A percentile compares a stretch with the other conserved stretches of the same genome.
phyloP scores from a whole-genome alignment of 2,113 vertebrate genomes.

The Pandion haliaetus region DNA sequence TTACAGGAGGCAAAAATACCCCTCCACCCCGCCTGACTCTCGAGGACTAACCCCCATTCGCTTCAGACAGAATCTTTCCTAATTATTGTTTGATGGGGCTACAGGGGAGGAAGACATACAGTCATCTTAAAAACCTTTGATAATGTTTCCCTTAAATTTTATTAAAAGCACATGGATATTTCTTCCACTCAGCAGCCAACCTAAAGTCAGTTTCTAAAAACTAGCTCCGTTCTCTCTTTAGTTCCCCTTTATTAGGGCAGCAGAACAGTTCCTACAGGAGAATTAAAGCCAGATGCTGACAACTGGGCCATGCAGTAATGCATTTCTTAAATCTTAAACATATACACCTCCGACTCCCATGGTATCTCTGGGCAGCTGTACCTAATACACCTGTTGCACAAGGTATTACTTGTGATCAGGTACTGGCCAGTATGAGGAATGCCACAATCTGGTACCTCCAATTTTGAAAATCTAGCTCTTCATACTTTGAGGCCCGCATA shows the following conservation, averaged over 20 bases:
- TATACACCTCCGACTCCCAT: background rate
- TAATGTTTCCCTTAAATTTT: background rate
- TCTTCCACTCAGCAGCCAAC: background rate
- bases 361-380: background rate
- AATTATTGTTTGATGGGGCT: background rate
- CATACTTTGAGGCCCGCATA: background rate
- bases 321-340: background rate
- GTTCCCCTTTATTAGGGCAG: background rate
- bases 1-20: background rate
- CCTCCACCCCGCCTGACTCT: fast-evolving
- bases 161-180: background rate
- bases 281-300: conserved; percentile 11
- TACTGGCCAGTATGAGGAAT: background rate
- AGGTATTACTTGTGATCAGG: background rate
- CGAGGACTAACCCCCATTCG: background rate
- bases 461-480: background rate
- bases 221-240: background rate
- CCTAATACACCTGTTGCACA: background rate
- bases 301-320: background rate
- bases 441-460: background rate
- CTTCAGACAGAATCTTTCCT: background rate
- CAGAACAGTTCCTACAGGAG: background rate
- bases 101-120: background rate
- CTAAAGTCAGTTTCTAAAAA: background rate
- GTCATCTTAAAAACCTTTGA: background rate